Base-by-base conservation (phyloP, 2,888 invertebrate species). In the Tuta absoluta region DNA sequence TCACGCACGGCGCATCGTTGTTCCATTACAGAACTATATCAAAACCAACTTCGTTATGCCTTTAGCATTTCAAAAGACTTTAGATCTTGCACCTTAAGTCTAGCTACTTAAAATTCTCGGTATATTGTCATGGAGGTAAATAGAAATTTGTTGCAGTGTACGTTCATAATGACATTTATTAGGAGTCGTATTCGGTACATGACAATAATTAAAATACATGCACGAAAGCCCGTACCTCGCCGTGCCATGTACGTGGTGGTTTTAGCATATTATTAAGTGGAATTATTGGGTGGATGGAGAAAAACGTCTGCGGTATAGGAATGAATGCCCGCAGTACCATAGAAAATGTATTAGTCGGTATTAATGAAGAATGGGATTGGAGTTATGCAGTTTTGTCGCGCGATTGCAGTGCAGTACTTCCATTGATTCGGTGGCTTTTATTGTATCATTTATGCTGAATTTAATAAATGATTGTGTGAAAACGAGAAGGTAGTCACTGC, bases 151-250 rank as follows among this genome's bases (percentile, higher is more conserved):
- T 71, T 69, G 71, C 69, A 75, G 76, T 80, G 79, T 78, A 84
- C 84, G 82, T 84, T 89, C 87, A 86, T 90, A 90, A 90, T 91
- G 90, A 89, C 91, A 90, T 91, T 91, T 91, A 91, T 91, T 91
- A 91, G 88, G 82, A 86, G 85, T 78, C 87, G 88, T 89, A 89
- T 90, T 87, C 82, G 85, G 88, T 90, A 91, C 90, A 91, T 90
- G 90, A 89, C 81, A 89, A 90, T 91, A 91, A 91, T 91, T 91
- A 91, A 91, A 91, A 91, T 83, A 86, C 84, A 91, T 91, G 90
- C 91, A 91, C 91, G 91, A 91, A 91, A 75, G 73, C 68, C 75
- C 76, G 91, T 91, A 85, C 91, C 91, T 87, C 73, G 84, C 88
- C 81, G 91, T 90, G 72, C 90, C 88, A 68, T 77, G 87, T 79